phyloP scores from a whole-genome alignment of 1,140 invertebrate species.

The Heterodera carotae region DNA sequence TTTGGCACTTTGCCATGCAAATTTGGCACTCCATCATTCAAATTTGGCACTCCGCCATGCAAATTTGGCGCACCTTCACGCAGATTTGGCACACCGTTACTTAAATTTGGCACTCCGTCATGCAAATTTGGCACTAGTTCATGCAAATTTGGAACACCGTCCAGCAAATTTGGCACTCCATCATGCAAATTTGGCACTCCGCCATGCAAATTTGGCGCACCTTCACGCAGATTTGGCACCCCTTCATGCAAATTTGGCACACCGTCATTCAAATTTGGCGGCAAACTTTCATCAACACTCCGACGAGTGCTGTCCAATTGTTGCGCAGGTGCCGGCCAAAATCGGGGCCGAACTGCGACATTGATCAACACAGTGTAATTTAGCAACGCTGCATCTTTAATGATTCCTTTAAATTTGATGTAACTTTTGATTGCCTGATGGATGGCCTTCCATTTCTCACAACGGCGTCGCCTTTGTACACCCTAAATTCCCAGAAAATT shows the following conservation, averaged over 20 bases:
- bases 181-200: too few relatives aligned
- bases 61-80: too few relatives aligned
- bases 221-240: too few relatives aligned
- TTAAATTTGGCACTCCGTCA: too few relatives aligned
- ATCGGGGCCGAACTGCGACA: background rate
- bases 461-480: background rate
- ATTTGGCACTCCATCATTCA: too few relatives aligned
- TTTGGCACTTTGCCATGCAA: background rate
- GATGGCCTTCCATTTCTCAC: background rate
- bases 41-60: too few relatives aligned
- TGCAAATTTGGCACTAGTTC: too few relatives aligned
- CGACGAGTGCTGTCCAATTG: background rate
- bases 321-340: background rate
- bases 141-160: too few relatives aligned
- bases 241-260: background rate
- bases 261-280: too few relatives aligned
- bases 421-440: background rate
- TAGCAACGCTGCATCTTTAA: background rate
- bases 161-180: too few relatives aligned
- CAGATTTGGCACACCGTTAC: too few relatives aligned
- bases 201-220: too few relatives aligned
- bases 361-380: conserved; percentile 7
- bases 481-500: background rate
- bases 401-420: conserved; percentile 1
- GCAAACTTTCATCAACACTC: background rate